Evolutionary conservation across 1,140 invertebrate genomes (phyloP), one percentile per base, ranked within the genome.

Genomic region (Drosophila equinoxialis): DNA sequence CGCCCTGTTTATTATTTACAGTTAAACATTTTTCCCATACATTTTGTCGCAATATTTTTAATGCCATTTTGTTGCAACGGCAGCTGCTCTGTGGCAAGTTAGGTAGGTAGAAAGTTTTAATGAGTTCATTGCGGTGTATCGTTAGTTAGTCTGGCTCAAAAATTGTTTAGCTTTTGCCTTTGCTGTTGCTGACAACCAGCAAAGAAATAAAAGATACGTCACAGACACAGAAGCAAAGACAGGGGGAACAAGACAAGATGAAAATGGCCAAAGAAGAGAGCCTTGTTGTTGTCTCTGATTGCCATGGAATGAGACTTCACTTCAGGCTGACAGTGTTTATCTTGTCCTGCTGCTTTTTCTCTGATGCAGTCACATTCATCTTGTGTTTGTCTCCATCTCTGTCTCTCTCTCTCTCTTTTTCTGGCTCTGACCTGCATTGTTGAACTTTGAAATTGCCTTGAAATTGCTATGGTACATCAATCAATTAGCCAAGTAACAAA

Each of bases 401-500:
- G 0, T 37, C 35, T 37, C 35, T 37, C 30, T 30, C 30, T 37
- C 2, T 37, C 35, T 37, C 35, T 37, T 30, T 6, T 30, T 68
- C 65, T 23, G 45, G 45, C 65, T 68, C 64, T 71, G 82, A 64
- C 65, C 78, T 66, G 61, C 77, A 80, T 87, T 87, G 83, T 87
- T 83, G 73, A 89, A 89, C 83, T 87, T 84, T 80, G 84, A 68
- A 87, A 87, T 87, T 87, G 84, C 80, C 83, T 83, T 80, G 80
- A 77, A 87, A 87, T 87, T 87, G 84, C 79, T 89, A 70, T 89
- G 84, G 68, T 74, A 89, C 84, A 89, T 87, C 83, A 86, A 87
- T 87, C 83, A 87, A 87, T 87, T 87, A 87, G 83, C 77, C 71
- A 41, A 58, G 63, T 61, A 60, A 35, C 55, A 48, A n/a, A 41